Conservation (phyloP, 2,888 invertebrate genomes). For the Cistogaster globosa region DNA sequence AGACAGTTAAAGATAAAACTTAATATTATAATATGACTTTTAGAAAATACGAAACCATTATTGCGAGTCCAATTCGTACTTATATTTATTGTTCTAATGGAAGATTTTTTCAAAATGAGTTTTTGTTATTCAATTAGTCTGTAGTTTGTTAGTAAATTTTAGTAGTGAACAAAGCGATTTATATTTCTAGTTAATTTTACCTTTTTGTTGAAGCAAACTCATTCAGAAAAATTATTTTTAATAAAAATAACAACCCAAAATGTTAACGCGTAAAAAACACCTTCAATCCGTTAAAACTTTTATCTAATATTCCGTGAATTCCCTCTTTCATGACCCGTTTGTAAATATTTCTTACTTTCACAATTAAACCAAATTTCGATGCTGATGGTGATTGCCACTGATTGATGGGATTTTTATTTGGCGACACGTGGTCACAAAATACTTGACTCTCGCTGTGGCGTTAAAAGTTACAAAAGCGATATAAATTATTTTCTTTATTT, state of each 20-base stretch:
- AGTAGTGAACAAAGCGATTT: neutral
- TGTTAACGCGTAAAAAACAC: slow-evolving; percentile 1
- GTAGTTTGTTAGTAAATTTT: too few relatives aligned
- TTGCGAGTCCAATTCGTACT: too few relatives aligned
- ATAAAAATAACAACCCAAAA: neutral
- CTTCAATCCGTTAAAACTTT: slow-evolving; percentile 24
- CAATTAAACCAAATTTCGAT: slow-evolving; percentile 35
- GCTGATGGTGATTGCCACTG: slow-evolving; percentile 59
- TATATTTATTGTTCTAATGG: too few relatives aligned
- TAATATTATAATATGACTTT: too few relatives aligned
- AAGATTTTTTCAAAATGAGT: too few relatives aligned
- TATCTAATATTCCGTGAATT: neutral
- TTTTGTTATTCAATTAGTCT: too few relatives aligned
- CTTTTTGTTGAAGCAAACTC: neutral
- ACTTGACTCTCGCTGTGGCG: slow-evolving; percentile 59
- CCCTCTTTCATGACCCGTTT: too few relatives aligned
- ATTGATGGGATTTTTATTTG: slow-evolving; percentile 61
- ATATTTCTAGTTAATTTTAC: neutral
- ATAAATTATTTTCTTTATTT: too few relatives aligned
- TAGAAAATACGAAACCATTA: too few relatives aligned
- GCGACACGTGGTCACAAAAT: slow-evolving; percentile 69
- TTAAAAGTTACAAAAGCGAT: slow-evolving; percentile 45
- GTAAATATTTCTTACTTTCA: neutral
- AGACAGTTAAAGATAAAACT: too few relatives aligned
- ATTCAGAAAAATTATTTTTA: neutral